Base-by-base conservation (phyloP, 2,113 vertebrate species). In the Megaptera novaeangliae region DNA sequence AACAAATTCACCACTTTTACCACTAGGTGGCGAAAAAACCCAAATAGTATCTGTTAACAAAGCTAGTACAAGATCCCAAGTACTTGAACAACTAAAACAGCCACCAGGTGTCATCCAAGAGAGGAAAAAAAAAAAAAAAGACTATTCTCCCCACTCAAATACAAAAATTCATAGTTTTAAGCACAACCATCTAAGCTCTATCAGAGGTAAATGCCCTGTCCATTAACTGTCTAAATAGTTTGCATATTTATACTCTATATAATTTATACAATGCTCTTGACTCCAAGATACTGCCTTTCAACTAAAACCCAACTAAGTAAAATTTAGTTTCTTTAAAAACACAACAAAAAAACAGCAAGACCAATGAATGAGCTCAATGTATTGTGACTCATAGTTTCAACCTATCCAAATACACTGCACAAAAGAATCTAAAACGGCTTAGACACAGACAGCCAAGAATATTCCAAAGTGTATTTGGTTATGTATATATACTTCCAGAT, bases 1-100 rank as follows among this genome's bases (percentile, higher is more conserved):
- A 39, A 31, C 78, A 88, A 72, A 91, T 91, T 93, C 90, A 74
- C 46, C 14, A 77, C 0, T 27, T 6, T 63, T 83, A 96, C 98
- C 98, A 98, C 97, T 93, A 98, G 98, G 96, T 98, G 98, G 98
- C 97, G 97, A 84, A 97, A 97, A 97, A 98, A 41, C 69, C 97
- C 34, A 98, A 85, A 87, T 46, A 94, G 95, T 97, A 68, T 52
- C 17, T 27, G 25, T 1, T 6, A 14, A 6, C 1, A 27, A 8
- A 0, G 20, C 6, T 14, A 41, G 36, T 0, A 5, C 0, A 66
- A 36, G 0, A 17, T 21, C 20, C 20, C 1, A 91, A 23, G 12
- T 2, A 31, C 2, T 46, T 57, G 36, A 63, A 6, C 0, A 13
- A 63, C 0, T 1, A 92, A 46, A 96, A 92, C 57, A 80, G 97